Evolutionary conservation across 2,797 vertebrate genomes (phyloP).

Genomic region (Chelon labrosus): DNA sequence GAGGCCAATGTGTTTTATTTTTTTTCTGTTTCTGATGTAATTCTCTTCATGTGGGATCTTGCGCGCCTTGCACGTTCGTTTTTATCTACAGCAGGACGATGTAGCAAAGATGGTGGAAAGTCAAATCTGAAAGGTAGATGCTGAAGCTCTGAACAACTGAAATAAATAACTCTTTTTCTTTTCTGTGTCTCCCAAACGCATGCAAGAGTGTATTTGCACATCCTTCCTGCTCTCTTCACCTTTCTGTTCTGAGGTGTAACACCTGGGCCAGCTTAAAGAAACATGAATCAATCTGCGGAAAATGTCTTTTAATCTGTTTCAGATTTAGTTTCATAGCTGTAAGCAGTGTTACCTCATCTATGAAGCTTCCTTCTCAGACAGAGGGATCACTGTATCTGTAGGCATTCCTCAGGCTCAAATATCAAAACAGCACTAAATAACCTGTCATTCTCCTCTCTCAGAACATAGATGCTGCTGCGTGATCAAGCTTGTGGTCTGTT

Average conservation of each 20-base stretch:
- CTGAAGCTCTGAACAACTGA: constrained; percentile 28
- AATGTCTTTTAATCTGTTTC: constrained; percentile 86
- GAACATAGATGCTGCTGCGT: constrained; percentile 50
- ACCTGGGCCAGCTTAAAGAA: constrained; percentile 82
- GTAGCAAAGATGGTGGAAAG: constrained; percentile 33
- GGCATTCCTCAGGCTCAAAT: constrained; percentile 85
- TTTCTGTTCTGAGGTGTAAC: constrained; percentile 70
- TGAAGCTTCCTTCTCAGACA: constrained; percentile 77
- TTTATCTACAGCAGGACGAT: constrained; percentile 37
- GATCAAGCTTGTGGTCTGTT: constrained; percentile 65
- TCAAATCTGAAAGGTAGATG: constrained; percentile 42
- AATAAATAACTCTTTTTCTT: constrained; percentile 41
- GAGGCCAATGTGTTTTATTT: constrained; percentile 8
- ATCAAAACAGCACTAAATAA: constrained; percentile 88
- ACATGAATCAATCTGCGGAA: constrained; percentile 80
- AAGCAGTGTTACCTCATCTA: constrained; percentile 87
- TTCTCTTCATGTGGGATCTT: constrained; percentile 43
- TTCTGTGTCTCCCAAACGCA: constrained; percentile 39
- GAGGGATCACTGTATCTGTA: constrained; percentile 79
- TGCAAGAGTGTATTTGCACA: constrained; percentile 50
- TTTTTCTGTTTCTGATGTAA: constrained; percentile 46
- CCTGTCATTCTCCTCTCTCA: constrained; percentile 70
- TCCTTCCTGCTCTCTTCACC: constrained; percentile 48
- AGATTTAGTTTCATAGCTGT: constrained; percentile 89
- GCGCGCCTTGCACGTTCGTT: constrained; percentile 35